Evolutionary conservation across 1,140 invertebrate species (phyloP).

Genomic region (Polypedilum vanderplanki): DNA sequence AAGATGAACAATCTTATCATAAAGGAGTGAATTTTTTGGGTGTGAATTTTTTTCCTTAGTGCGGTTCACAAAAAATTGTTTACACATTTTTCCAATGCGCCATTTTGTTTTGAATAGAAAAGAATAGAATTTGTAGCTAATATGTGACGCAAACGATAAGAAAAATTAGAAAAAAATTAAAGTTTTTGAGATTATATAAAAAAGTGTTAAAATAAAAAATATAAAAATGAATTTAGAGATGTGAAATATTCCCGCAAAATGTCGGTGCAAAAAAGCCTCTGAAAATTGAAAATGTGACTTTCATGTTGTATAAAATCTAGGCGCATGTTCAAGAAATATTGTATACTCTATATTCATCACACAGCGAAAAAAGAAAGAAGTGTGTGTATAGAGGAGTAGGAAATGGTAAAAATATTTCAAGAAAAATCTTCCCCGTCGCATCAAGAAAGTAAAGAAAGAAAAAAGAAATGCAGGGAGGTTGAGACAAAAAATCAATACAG

Average conservation of each 20-base stretch:
- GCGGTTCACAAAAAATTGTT: slow-evolving; percentile 21
- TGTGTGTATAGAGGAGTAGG: background rate
- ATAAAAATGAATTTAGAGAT: slow-evolving; percentile 4
- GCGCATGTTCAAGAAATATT: background rate
- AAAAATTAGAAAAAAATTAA: background rate
- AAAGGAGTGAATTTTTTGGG: background rate
- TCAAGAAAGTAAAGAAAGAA: slow-evolving; percentile 8
- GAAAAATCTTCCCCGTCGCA: slow-evolving; percentile 27
- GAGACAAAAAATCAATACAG: background rate
- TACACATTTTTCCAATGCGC: slow-evolving; percentile 28
- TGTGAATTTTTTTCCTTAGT: slow-evolving; percentile 20
- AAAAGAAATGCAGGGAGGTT: background rate
- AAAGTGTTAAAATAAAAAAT: slow-evolving; percentile 11
- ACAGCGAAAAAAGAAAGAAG: background rate
- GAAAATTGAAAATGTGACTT: slow-evolving; percentile 15
- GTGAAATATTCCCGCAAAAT: slow-evolving; percentile 15
- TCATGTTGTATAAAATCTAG: slow-evolving; percentile 25
- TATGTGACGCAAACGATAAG: background rate
- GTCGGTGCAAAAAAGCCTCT: background rate
- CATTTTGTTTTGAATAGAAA: slow-evolving; percentile 26
- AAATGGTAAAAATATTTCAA: slow-evolving; percentile 10
- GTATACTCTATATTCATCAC: background rate
- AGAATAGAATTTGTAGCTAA: slow-evolving; percentile 13
- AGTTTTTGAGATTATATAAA: background rate
- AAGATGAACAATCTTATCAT: background rate